Conservation (phyloP, 1,140 invertebrate genomes). For the Solenopsis fugax region DNA sequence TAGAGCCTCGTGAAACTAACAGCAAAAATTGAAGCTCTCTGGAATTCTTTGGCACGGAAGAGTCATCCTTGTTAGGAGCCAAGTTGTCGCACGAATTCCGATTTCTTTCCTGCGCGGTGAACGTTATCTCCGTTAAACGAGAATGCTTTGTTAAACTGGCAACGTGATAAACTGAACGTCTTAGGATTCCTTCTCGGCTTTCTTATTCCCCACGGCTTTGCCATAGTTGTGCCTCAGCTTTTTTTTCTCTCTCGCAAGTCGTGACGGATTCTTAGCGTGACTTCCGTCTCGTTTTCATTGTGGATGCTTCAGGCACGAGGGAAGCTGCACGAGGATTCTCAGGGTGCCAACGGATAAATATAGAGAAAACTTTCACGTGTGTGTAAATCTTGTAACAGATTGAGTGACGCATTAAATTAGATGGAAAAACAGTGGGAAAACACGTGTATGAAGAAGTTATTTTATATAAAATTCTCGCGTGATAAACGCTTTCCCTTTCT, state of each 20-base stretch:
- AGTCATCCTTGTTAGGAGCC: conserved; percentile 59
- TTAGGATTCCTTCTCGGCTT: conserved; percentile 63
- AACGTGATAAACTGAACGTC: conserved; percentile 56
- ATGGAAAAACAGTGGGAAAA: not conserved
- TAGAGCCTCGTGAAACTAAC: not conserved
- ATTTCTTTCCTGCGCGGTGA: conserved; percentile 41
- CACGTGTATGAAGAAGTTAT: not conserved
- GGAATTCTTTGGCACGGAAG: conserved; percentile 32
- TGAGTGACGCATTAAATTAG: conserved; percentile 6
- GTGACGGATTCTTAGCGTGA: conserved; percentile 57
- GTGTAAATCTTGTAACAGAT: conserved; percentile 30
- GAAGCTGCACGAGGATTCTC: conserved; percentile 26
- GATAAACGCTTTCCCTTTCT: not conserved
- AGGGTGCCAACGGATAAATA: conserved; percentile 20
- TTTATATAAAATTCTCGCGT: not conserved
- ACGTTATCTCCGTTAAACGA: conserved; percentile 62
- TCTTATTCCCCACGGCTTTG: conserved; percentile 53
- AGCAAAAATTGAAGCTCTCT: conserved; percentile 25
- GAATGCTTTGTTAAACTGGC: conserved; percentile 69
- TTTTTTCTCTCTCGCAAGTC: conserved; percentile 28
- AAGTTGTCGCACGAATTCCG: conserved; percentile 65
- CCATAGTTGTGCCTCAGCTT: conserved; percentile 23
- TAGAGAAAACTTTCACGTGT: conserved; percentile 21
- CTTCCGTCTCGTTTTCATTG: conserved; percentile 62
- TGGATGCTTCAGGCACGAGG: conserved; percentile 32